Evolutionary conservation across 2,797 vertebrate species (phyloP), one percentile per base, ranked within the genome.

Genomic region (Heterohyrax brucei): DNA sequence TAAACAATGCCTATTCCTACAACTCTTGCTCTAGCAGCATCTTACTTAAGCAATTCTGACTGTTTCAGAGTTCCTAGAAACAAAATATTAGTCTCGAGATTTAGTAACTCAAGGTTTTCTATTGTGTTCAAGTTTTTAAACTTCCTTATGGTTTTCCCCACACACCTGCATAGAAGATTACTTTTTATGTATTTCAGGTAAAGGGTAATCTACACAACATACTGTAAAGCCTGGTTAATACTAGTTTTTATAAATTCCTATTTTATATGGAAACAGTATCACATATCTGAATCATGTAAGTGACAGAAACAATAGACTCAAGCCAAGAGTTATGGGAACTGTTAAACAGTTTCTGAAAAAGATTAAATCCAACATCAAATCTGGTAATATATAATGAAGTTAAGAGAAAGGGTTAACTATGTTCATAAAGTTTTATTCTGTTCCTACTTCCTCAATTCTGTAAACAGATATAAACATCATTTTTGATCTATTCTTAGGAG

Each of bases 401-500:
- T 48, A 84, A 66, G 7, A 93, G 22, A 86, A 92, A 16, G 93
- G 56, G 90, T 96, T 96, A 91, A 91, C 28, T 48, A 18, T 8
- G 92, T 13, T 62, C n/a, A 80, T 24, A 68, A 68, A 92, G 28
- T 72, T 24, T n/a, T 61, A 33, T 30, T 96, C 53, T 82, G 26
- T 79, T 94, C 84, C 85, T 83, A 73, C 72, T 97, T 96, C 91
- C 83, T 93, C 70, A 89, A 82, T 93, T 87, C 83, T 96, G 93
- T 77, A 77, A 96, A 89, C 68, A 89, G 81, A 96, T 85, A 24
- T 59, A 88, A 94, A 94, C 78, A 80, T 76, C 33, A 81, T 86
- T 97, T 97, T 91, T 95, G 26, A 95, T 93, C 94, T 96, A 75
- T 96, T 97, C 75, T 97, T 97, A 79, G 95, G 73, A 85, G 33